Evolutionary conservation across 1,140 invertebrate genomes (phyloP), one percentile per base, ranked within the genome.

Genomic region (Diorhabda elongata): DNA sequence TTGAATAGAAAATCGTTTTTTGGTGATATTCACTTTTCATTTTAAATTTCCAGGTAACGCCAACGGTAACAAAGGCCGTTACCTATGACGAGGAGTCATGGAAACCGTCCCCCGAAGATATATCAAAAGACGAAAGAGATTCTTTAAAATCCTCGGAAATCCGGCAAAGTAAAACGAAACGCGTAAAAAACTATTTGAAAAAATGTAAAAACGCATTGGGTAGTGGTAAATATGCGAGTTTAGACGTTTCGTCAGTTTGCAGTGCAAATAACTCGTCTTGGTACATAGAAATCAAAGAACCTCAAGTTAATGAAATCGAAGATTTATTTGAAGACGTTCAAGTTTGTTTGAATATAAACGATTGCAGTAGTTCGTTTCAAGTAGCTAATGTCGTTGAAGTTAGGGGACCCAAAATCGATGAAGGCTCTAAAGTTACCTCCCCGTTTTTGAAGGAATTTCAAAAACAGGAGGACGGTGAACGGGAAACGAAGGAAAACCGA

Each of bases 151-250:
- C 71, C 4, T 63, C 71, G 60, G 73, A 79, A 44, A 71, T 71
- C 26, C 76, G 75, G n/a, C 80, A 81, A 70, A 84, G 81, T 73
- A 84, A 83, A 77, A 81, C 82, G 67, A 83, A 83, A 71, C 76
- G 77, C 26, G 83, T 85, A 52, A 83, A 83, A 74, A 83, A 80
- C 64, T 84, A 84, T 71, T 74, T 84, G 5, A 82, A 81, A 74
- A 84, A 82, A 75, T 85, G 83, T 72, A 84, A 81, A 76, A 81
- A 83, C 70, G 83, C 78, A 8, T 72, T 84, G 70, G 77, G 81
- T 71, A 78, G 66, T 47, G 68, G 71, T 42, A 73, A 69, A 64
- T 70, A 74, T 4, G 61, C 59, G 3, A 71, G 61, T 63, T 62
- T 71, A 9, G 75, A 77, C 9, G 65, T 62, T 44, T 68, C 62